Percentiles rank a stretch among this genome's conserved stretches.
These are phyloP conservation scores for Dynastes hyllus DNA, from an alignment of 2,888 invertebrate species.

Conservation along the genomic window DNA sequence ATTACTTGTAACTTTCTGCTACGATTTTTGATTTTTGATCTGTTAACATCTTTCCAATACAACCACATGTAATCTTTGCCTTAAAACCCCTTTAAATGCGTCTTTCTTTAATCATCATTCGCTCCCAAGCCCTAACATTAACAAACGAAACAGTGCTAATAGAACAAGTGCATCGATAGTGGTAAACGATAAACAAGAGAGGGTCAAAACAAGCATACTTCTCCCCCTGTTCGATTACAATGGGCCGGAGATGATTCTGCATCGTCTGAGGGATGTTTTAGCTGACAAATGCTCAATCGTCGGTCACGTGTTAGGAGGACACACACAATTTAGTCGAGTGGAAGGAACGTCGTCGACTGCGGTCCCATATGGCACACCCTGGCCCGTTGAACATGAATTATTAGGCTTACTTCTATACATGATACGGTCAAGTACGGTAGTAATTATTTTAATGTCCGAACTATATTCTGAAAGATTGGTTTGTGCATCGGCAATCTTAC, in stretches of 20 bases:
- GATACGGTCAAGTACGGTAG: background rate
- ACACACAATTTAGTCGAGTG: conserved; percentile 61
- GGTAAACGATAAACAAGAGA: conserved; percentile 11
- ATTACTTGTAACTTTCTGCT: too few species aligned
- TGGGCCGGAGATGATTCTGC: conserved; percentile 50
- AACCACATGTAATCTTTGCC: background rate
- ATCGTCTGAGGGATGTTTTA: conserved; percentile 50
- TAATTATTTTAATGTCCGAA: conserved; percentile 3
- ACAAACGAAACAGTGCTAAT: too few species aligned
- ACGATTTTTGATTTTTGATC: too few species aligned
- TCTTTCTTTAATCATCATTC: background rate
- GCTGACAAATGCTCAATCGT: conserved; percentile 62
- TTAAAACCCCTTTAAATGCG: too few species aligned
- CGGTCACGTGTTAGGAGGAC: conserved; percentile 58
- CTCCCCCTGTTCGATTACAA: conserved; percentile 16
- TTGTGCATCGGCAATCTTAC: too few species aligned
- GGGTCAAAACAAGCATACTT: background rate
- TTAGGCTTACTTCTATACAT: background rate
- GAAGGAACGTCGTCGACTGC: conserved; percentile 46
- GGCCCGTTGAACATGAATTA: conserved; percentile 14
- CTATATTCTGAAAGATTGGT: too few species aligned
- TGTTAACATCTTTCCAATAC: too few species aligned
- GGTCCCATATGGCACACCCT: conserved; percentile 36
- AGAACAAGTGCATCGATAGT: conserved; percentile 11
- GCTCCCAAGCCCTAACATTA: conserved; percentile 9